Evolutionary conservation across 2,888 invertebrate species (phyloP), one percentile per base, ranked within the genome.

Genomic region (Selenia dentaria): DNA sequence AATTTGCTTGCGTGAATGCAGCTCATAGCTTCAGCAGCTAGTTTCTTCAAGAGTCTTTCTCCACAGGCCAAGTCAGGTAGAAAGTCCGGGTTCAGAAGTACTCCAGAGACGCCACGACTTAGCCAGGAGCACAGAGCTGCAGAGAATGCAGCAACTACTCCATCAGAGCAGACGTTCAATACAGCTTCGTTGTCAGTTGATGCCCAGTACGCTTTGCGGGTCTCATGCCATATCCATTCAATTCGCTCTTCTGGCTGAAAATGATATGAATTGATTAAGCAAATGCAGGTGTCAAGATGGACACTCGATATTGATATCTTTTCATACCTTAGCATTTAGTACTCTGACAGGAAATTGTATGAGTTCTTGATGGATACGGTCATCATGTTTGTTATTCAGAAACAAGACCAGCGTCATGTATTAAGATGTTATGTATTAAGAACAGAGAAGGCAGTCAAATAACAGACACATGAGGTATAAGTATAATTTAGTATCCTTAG

Each of bases 91-190:
- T 65, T 75, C 0, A 88, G 58, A 1, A 88, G 62, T 1, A 88
- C 52, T 3, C 89, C 90, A 1, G 75, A 44, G 0, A 75, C 68
- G 6, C 87, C 87, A 38, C 79, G 67, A 25, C 79, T 71, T 5
- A 88, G 43, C 89, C 90, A 90, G 5, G 69, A 52, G 37, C 89
- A 89, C 41, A 79, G 82, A 0, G 72, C 74, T 10, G 67, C 62
- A 0, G 79, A 68, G 8, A 90, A 32, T n/a, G 78, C 73, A 0
- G 76, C 77, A 1, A 50, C 54, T 0, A 78, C 58, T 8, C 53
- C 61, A 9, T 82, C 75, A 0, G 85, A 87, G 46, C 90, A 90
- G 0, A 87, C 64, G 58, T 90, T 83, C 1, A 89, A 34, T 0
- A 83, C 0, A 0, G 79, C 75, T 36, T 82, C 84, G 11, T 72